Base-by-base conservation (phyloP, 2,797 vertebrate genomes). In the Enteromius treurensis region DNA sequence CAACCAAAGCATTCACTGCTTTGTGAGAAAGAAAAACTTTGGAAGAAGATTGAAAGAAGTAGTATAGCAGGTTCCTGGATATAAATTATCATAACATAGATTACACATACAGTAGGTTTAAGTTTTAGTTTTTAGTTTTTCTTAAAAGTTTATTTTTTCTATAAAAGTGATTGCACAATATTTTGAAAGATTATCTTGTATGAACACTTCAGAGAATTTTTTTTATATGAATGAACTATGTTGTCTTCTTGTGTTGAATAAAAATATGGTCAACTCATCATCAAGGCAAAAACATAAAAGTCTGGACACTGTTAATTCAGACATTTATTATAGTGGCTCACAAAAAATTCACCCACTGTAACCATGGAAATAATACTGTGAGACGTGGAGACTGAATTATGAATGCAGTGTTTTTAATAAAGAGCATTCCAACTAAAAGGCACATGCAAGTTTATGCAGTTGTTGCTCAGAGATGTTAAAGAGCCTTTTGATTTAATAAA, bases 291-390 rank as follows among this genome's bases (percentile, higher is more conserved):
- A 21, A 6, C n/a, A 42, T 51, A 1, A 17, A 51, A 34, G 26
- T 60, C n/a, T 29, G 37, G 21, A 17, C 32, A 73, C 10, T 67
- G 29, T 42, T 45, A 47, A 47, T 47, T 70, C 42, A 45, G 23
- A 64, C 23, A 29, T 77, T 21, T 32, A 77, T 45, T 67, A 19
- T 9, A 23, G 45, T 5, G 77, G 26, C 19, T 13, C 11, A 65
- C 42, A 79, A 23, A 79, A 32, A 15, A 79, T 1, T 53, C 2
- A 0, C 4, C 45, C 29, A 67, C 64, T 53, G 77, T 79, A 68
- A 68, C 77, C 77, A 69, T 79, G 77, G 77, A 68, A 79, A 79
- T 69, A 40, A 68, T 51, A 49, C n/a, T 29, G 47, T 40, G 60
- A 53, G 13, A 68, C n/a, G 8, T 21, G 17, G 19, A 70, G 67